Conservation (phyloP, 2,113 vertebrate species). For the Elephas maximus region DNA sequence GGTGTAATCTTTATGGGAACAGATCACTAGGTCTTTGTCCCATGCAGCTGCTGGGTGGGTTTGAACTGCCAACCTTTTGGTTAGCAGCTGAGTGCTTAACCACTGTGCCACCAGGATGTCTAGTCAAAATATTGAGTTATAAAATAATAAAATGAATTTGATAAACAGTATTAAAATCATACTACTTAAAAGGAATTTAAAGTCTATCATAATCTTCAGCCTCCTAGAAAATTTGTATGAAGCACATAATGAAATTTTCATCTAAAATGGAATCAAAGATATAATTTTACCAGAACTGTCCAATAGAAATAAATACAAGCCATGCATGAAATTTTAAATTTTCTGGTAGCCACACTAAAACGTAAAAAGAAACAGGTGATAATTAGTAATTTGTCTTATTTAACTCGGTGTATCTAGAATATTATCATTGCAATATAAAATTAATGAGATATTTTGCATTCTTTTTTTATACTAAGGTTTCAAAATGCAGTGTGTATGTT, state of each 20-base stretch:
- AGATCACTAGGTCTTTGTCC: no score
- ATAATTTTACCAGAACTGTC: neutral
- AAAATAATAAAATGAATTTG: slow-evolving; percentile 60
- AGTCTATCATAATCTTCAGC: slow-evolving; percentile 25
- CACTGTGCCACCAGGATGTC: no score
- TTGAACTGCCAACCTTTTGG: no score
- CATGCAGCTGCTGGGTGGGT: no score
- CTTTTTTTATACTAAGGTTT: neutral
- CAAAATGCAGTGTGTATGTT: slow-evolving; percentile 27
- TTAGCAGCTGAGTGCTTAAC: no score
- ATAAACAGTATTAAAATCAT: slow-evolving; percentile 61
- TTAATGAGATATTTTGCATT: neutral
- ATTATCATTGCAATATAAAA: slow-evolving; percentile 30
- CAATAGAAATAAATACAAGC: slow-evolving; percentile 30
- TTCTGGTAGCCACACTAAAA: neutral
- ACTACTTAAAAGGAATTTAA: slow-evolving; percentile 52
- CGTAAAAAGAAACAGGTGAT: slow-evolving; percentile 47
- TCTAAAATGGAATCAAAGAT: slow-evolving; percentile 47
- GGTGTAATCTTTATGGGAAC: no score
- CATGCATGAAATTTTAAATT: neutral
- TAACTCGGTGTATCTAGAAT: slow-evolving; percentile 34
- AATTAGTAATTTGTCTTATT: slow-evolving; percentile 34
- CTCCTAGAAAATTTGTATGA: slow-evolving; percentile 24
- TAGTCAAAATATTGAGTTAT: neutral
- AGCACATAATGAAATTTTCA: slow-evolving; percentile 52